Evolutionary conservation across 2,888 invertebrate species (phyloP).

Genomic region (Hirtodrosophila histrioides): DNA sequence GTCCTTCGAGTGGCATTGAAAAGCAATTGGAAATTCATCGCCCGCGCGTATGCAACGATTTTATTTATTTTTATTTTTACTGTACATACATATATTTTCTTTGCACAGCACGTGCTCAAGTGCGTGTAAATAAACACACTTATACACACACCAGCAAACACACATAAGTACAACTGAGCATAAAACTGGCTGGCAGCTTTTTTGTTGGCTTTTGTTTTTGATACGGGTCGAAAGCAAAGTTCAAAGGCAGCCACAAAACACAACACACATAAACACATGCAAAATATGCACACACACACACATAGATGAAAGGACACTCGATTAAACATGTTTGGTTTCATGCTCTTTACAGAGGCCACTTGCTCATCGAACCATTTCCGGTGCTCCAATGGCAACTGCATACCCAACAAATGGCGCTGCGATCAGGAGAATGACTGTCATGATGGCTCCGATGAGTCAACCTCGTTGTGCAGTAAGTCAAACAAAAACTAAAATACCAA

Average conservation of each 20-base stretch:
- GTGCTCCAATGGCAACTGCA: slow-evolving; percentile 89
- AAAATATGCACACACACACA: not conserved
- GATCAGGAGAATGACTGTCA: slow-evolving; percentile 91
- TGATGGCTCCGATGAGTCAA: slow-evolving; percentile 92
- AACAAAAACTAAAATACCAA: not conserved
- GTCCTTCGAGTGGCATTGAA: slow-evolving; percentile 40
- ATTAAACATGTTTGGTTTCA: slow-evolving; percentile 39
- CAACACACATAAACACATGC: not conserved
- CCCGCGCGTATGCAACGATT: slow-evolving; percentile 46
- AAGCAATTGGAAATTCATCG: slow-evolving; percentile 52
- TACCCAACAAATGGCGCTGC: slow-evolving; percentile 92
- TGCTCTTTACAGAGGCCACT: slow-evolving; percentile 87
- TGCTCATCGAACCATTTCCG: slow-evolving; percentile 91
- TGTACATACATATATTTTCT: slow-evolving; percentile 20
- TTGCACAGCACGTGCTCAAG: slow-evolving; percentile 75
- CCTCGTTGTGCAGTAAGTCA: slow-evolving; percentile 91
- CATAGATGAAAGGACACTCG: slow-evolving; percentile 11
- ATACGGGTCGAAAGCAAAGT: slow-evolving; percentile 49
- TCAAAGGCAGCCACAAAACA: slow-evolving; percentile 45
- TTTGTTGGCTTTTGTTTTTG: slow-evolving; percentile 62
- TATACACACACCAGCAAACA: not conserved
- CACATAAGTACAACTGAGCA: slow-evolving; percentile 13
- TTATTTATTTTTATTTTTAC: slow-evolving; percentile 42
- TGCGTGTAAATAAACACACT: slow-evolving; percentile 60
- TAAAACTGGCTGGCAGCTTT: slow-evolving; percentile 15